These are phyloP conservation scores for Dromiciops gliroides DNA, from an alignment of 2,113 vertebrate genomes.

Conservation along the genomic window DNA sequence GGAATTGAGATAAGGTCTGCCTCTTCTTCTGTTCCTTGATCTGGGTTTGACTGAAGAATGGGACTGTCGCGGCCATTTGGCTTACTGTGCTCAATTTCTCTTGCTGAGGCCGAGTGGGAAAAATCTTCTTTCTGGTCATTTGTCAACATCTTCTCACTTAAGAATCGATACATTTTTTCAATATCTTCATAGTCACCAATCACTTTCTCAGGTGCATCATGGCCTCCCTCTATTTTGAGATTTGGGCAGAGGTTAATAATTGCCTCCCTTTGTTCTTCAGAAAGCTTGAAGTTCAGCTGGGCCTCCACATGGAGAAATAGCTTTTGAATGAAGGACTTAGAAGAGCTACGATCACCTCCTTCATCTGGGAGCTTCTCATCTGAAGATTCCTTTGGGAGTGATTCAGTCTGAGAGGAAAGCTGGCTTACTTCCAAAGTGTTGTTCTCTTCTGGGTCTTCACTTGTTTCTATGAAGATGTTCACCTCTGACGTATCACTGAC, in stretches of 20 bases:
- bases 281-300: slow-evolving; percentile 79
- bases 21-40: slow-evolving; percentile 17
- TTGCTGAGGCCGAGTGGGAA: background rate
- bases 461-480: slow-evolving; percentile 59
- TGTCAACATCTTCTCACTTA: slow-evolving; percentile 73
- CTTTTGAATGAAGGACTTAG: slow-evolving; percentile 68
- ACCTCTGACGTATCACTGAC: background rate
- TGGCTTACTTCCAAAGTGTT: background rate
- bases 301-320: slow-evolving; percentile 83
- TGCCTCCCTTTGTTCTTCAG: slow-evolving; percentile 75
- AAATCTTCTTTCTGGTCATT: slow-evolving; percentile 25
- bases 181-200: slow-evolving; percentile 81
- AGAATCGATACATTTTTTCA: slow-evolving; percentile 77
- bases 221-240: slow-evolving; percentile 66
- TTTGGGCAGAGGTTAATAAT: slow-evolving; percentile 73
- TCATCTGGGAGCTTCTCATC: background rate
- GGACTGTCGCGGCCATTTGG: slow-evolving; percentile 18
- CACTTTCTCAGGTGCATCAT: slow-evolving; percentile 73
- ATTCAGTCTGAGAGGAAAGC: background rate
- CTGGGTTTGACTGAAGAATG: background rate
- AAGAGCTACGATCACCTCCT: background rate
- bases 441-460: slow-evolving; percentile 19
- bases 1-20: slow-evolving; percentile 9
- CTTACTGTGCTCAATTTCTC: background rate
- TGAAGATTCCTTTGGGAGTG: background rate